Percentiles rank a stretch among this genome's conserved stretches.
Evolutionary conservation across 1,140 invertebrate species (phyloP).

Genomic region (Mercenaria mercenaria): DNA sequence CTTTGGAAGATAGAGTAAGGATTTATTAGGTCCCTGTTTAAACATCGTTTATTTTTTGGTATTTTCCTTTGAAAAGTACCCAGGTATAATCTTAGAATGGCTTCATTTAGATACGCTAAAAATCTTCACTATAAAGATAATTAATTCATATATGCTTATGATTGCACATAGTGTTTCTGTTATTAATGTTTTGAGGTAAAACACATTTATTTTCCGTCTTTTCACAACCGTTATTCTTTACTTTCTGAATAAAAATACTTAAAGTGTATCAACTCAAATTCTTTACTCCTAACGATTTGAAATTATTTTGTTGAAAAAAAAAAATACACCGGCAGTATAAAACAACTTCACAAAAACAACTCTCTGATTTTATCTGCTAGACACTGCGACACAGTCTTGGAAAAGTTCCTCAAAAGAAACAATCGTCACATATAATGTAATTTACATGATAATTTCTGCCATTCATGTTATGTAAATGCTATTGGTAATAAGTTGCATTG

Average conservation of each 20-base stretch:
- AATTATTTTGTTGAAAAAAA: too few species aligned
- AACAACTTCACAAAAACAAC: background rate
- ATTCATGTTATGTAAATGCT: background rate
- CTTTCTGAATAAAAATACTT: too few species aligned
- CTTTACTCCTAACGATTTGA: too few species aligned
- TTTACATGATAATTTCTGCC: background rate
- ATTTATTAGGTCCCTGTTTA: background rate
- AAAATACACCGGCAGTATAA: too few species aligned
- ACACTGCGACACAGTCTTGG: background rate
- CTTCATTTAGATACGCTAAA: too few species aligned
- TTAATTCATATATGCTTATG: too few species aligned
- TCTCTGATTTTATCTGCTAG: background rate
- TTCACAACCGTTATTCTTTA: too few species aligned
- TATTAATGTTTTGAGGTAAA: too few species aligned
- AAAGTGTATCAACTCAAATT: too few species aligned
- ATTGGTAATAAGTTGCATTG: background rate
- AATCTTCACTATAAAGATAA: too few species aligned
- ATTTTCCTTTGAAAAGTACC: background rate
- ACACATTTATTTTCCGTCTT: too few species aligned
- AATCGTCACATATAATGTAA: background rate
- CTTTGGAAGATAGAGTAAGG: background rate
- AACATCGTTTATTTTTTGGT: background rate
- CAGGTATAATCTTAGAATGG: background rate
- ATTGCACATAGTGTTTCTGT: too few species aligned
- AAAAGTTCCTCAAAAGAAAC: background rate